These are phyloP conservation scores for Bombus pascuorum DNA, from an alignment of 1,140 invertebrate species.

Conservation along the genomic window DNA sequence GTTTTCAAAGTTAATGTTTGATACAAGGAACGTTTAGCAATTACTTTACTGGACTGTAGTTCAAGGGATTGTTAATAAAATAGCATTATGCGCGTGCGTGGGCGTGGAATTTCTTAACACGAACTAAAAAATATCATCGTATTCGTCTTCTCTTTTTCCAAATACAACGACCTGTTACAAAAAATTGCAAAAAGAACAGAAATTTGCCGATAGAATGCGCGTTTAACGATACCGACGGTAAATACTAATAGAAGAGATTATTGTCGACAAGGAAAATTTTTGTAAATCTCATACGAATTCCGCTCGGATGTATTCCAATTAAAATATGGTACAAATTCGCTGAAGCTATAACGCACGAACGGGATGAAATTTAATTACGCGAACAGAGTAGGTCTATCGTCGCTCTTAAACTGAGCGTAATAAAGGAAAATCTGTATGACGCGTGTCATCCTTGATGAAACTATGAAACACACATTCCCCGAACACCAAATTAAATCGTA, in stretches of 20 bases:
- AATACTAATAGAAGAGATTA: not conserved
- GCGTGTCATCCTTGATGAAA: conserved; percentile 36
- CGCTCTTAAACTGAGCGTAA: conserved; percentile 28
- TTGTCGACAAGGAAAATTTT: not conserved
- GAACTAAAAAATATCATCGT: too few relatives aligned
- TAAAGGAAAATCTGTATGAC: conserved; percentile 34
- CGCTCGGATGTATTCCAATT: not conserved
- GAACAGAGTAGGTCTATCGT: conserved; percentile 17
- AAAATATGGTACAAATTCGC: not conserved
- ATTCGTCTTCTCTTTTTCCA: too few relatives aligned
- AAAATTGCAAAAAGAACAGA: too few relatives aligned
- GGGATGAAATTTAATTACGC: conserved; percentile 27
- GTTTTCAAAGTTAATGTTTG: not conserved
- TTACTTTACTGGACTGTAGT: not conserved
- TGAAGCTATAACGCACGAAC: not conserved
- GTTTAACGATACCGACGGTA: not conserved
- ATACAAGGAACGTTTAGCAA: not conserved
- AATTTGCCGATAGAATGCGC: too few relatives aligned
- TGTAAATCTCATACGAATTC: not conserved
- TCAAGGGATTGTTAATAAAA: too few relatives aligned
- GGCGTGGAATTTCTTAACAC: too few relatives aligned
- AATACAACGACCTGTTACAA: too few relatives aligned
- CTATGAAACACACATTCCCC: not conserved
- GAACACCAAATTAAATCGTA: conserved; percentile 18
- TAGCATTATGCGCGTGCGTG: too few relatives aligned